Conservation (phyloP, 2,888 invertebrate genomes). For the Acheta domesticus region DNA sequence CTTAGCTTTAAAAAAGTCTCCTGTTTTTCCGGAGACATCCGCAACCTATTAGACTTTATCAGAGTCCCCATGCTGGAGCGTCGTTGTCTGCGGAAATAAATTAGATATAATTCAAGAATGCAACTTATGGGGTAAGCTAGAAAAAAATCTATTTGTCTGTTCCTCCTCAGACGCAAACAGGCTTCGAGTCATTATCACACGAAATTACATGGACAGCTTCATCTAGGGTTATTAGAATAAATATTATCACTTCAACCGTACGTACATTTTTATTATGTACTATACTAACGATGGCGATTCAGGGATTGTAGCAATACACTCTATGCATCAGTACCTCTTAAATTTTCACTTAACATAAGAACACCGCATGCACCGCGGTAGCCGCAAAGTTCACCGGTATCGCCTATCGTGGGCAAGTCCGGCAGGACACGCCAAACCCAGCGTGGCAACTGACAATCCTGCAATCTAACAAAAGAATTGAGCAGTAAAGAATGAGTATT, state of each 20-base stretch:
- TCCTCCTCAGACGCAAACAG: not conserved
- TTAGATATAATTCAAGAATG: not conserved
- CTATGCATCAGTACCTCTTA: too few species aligned
- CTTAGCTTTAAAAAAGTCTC: conserved; percentile 79
- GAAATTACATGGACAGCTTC: too few species aligned
- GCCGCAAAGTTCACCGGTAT: too few species aligned
- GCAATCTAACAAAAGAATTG: not conserved
- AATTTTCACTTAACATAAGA: too few species aligned
- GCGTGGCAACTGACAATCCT: not conserved
- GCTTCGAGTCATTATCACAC: not conserved
- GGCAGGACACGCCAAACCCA: not conserved
- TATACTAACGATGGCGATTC: too few species aligned
- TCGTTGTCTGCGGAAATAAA: not conserved
- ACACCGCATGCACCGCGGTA: too few species aligned
- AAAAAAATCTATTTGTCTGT: not conserved
- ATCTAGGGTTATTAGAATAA: too few species aligned
- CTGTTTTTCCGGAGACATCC: conserved; percentile 69
- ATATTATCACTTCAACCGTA: too few species aligned
- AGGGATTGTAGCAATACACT: too few species aligned
- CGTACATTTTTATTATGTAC: too few species aligned
- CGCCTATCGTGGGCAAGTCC: not conserved
- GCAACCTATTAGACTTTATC: conserved; percentile 47
- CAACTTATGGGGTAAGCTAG: not conserved
- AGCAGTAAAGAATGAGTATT: too few species aligned
- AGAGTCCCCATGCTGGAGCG: conserved; percentile 44